A percentile compares a stretch with the other conserved stretches of the same genome.
phyloP scores from a whole-genome alignment of 2,888 invertebrate species.

The Clepsis dumicolana region DNA sequence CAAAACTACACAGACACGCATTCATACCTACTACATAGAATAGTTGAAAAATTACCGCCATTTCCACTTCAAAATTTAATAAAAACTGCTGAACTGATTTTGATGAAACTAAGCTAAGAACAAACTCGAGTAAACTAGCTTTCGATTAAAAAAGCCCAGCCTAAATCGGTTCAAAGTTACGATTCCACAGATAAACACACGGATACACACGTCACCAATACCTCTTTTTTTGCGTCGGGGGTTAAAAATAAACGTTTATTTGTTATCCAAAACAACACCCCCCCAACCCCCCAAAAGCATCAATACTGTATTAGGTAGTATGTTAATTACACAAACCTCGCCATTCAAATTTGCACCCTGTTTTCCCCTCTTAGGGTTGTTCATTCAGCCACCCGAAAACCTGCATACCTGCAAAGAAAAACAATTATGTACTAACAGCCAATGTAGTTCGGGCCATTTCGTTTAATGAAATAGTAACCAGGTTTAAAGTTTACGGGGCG shows the following conservation, averaged over 20 bases:
- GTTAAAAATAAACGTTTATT: neutral
- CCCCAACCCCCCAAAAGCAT: slow-evolving; percentile 17
- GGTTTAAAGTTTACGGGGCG: slow-evolving; percentile 44
- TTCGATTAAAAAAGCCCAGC: no score
- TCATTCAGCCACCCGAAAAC: slow-evolving; percentile 17
- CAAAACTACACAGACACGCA: no score
- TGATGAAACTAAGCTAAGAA: no score
- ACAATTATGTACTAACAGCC: slow-evolving; percentile 42
- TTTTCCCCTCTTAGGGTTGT: neutral
- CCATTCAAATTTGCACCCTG: slow-evolving; percentile 22
- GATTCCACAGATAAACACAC: no score
- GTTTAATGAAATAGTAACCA: slow-evolving; percentile 45
- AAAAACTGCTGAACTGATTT: no score
- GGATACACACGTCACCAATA: no score
- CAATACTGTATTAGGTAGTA: neutral
- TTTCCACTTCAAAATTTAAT: no score
- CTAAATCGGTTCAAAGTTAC: no score
- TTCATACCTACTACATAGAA: no score
- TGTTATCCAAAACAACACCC: slow-evolving; percentile 27
- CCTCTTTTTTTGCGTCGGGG: no score
- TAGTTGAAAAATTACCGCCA: no score
- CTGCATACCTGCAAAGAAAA: slow-evolving; percentile 43
- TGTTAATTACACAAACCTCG: slow-evolving; percentile 32
- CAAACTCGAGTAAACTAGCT: no score
- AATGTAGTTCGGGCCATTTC: slow-evolving; percentile 38